Evolutionary conservation across 2,888 invertebrate species (phyloP), one percentile per base, ranked within the genome.

Genomic region (Apantesis nais): DNA sequence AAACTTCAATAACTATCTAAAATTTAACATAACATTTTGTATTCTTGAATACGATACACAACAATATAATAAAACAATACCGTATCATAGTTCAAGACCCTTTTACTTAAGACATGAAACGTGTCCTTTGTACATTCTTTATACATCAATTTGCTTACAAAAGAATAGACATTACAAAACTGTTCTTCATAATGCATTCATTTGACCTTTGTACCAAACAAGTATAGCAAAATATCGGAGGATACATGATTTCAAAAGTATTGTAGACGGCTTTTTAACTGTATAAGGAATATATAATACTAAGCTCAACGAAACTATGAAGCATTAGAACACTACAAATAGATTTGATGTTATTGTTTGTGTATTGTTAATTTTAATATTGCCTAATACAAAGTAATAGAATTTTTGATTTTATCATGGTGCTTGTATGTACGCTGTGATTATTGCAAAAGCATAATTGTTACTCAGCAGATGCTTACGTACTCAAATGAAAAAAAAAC

Each of bases 251-350:
- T 62, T 66, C 68, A 66, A 68, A 68, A 44, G 62, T 78, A 78
- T 63, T 44, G 76, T 76, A 64, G 41, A 70, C 62, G 73, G 78
- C 70, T 69, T 66, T 34, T 48, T 69, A 69, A 61, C 76, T 64
- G 55, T 73, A 16, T 66, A 71, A 72, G 72, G 72, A 65, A 67
- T 61, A 67, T 5, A 70, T 55, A 58, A 64, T 68, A 63, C 25
- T 71, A 60, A 25, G 25, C 48, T 62, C 64, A 71, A 62, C 16
- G n/a, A n/a, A 25, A 63, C 62, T 48, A 66, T 74, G 44, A 16
- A 58, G 22, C 55, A 58, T 55, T 62, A 14, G 25, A 39, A 16
- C 48, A 48, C 8, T 48, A 22, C 52, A 66, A 70, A 48, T 37
- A 62, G 48, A 37, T 37, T 14, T 19, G 12, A 61, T 60, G n/a